A percentile compares a stretch with the other conserved stretches of the same genome.
phyloP scores from a whole-genome alignment of 2,797 vertebrate genomes.

The Knipowitschia caucasica region DNA sequence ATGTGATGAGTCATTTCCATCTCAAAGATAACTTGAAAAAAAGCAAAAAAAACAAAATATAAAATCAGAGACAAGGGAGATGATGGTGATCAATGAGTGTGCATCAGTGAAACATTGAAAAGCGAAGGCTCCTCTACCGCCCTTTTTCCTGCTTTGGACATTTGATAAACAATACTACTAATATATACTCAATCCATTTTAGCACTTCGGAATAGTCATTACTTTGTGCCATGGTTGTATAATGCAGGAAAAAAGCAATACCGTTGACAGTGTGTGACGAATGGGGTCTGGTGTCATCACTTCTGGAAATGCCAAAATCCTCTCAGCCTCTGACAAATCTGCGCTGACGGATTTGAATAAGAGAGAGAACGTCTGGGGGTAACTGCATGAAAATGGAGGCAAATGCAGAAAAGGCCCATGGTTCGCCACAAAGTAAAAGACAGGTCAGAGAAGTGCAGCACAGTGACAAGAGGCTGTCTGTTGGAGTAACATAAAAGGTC shows the following conservation, averaged over 20 bases:
- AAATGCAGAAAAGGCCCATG: slow-evolving; percentile 26
- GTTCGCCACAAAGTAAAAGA: slow-evolving; percentile 39
- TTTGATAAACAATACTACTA: slow-evolving; percentile 8
- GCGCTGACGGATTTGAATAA: slow-evolving; percentile 5
- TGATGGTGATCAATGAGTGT: slow-evolving; percentile 9
- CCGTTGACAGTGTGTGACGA: neutral
- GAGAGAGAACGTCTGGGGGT: slow-evolving; percentile 19
- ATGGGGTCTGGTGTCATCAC: neutral
- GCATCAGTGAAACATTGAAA: slow-evolving; percentile 14
- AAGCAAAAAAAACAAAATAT: neutral
- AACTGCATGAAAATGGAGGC: slow-evolving; percentile 24
- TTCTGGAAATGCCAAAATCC: slow-evolving; percentile 9
- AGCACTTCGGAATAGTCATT: slow-evolving; percentile 1
- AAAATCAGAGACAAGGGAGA: neutral
- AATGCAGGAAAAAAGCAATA: slow-evolving; percentile 10
- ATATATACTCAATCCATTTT: slow-evolving; percentile 4
- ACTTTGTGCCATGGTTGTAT: slow-evolving; percentile 3
- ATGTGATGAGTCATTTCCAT: slow-evolving; percentile 25
- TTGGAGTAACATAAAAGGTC: slow-evolving; percentile 44
- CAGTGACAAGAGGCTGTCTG: slow-evolving; percentile 30
- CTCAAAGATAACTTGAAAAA: slow-evolving; percentile 13
- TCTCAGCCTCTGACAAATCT: slow-evolving; percentile 13
- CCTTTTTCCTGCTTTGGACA: neutral
- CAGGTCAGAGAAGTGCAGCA: slow-evolving; percentile 29
- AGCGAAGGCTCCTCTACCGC: slow-evolving; percentile 7